Evolutionary conservation across 1,140 invertebrate species (phyloP).

Genomic region (Epicauta chinensis): DNA sequence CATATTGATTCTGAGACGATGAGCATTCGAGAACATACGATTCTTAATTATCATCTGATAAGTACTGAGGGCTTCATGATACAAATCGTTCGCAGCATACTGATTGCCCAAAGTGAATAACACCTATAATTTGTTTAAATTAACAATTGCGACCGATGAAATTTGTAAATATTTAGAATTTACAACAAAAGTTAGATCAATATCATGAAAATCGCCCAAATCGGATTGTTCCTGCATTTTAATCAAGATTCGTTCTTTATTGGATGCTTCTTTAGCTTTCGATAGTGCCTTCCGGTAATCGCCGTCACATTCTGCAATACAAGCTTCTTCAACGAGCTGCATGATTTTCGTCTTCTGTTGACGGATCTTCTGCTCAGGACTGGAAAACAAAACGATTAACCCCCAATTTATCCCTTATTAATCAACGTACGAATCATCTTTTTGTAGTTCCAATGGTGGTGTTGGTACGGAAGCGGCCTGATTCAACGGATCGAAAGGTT

Average conservation of each 20-base stretch:
- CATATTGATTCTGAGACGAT: slow-evolving; percentile 94
- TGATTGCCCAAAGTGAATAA: slow-evolving; percentile 91
- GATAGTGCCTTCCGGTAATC: slow-evolving; percentile 60
- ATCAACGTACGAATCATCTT: slow-evolving; percentile 64
- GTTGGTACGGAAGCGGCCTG: slow-evolving; percentile 52
- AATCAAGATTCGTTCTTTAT: slow-evolving; percentile 85
- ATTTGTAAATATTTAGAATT: slow-evolving; percentile 33
- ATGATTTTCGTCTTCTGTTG: slow-evolving; percentile 75
- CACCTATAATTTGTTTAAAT: slow-evolving; percentile 53
- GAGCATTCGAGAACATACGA: slow-evolving; percentile 78
- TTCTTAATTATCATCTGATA: slow-evolving; percentile 88
- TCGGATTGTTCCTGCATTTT: slow-evolving; percentile 85
- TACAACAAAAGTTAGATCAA: slow-evolving; percentile 91
- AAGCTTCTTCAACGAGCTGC: slow-evolving; percentile 78
- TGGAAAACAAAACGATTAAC: slow-evolving; percentile 43
- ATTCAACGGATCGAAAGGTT: slow-evolving; percentile 74
- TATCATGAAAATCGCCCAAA: slow-evolving; percentile 79
- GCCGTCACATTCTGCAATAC: slow-evolving; percentile 49
- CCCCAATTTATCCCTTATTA: background rate
- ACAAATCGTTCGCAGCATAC: slow-evolving; percentile 90
- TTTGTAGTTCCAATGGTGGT: slow-evolving; percentile 57
- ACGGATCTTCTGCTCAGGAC: slow-evolving; percentile 80
- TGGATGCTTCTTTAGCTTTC: slow-evolving; percentile 93
- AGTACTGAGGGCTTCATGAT: slow-evolving; percentile 90
- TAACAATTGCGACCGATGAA: background rate